A percentile compares a stretch with the other conserved stretches of the same genome.
phyloP scores from a whole-genome alignment of 1,140 invertebrate genomes.

The Leptinotarsa undecemlineata region DNA sequence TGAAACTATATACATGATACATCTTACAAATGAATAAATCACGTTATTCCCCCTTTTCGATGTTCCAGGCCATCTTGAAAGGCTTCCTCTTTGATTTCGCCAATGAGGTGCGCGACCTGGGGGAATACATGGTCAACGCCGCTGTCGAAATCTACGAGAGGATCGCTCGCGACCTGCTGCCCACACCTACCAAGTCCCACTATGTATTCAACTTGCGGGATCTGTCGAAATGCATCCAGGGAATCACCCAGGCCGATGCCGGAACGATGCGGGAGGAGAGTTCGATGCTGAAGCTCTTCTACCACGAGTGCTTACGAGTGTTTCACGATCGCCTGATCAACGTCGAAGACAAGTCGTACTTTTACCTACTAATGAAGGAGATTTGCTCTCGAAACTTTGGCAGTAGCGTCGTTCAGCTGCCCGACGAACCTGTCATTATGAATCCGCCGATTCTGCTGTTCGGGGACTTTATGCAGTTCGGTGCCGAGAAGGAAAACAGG shows the following conservation, averaged over 20 bases:
- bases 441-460: slow-evolving; percentile 75
- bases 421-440: slow-evolving; percentile 67
- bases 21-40: too few relatives aligned
- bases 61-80: slow-evolving; percentile 66
- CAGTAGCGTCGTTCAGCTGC: slow-evolving; percentile 67
- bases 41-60: slow-evolving; percentile 39
- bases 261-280: slow-evolving; percentile 65
- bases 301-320: slow-evolving; percentile 86
- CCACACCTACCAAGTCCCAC: slow-evolving; percentile 87
- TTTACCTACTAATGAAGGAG: slow-evolving; percentile 70
- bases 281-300: slow-evolving; percentile 75
- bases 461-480: slow-evolving; percentile 84
- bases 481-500: slow-evolving; percentile 72
- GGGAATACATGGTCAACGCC: slow-evolving; percentile 74
- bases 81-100: slow-evolving; percentile 80
- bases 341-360: slow-evolving; percentile 75
- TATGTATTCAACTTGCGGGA: slow-evolving; percentile 91
- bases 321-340: slow-evolving; percentile 87
- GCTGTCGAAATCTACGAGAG: slow-evolving; percentile 80
- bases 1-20: too few relatives aligned
- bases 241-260: slow-evolving; percentile 74
- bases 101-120: slow-evolving; percentile 69
- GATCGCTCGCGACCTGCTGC: slow-evolving; percentile 77
- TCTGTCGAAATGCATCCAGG: slow-evolving; percentile 88
- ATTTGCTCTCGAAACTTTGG: slow-evolving; percentile 66